Evolutionary conservation across 2,888 invertebrate genomes (phyloP).

Genomic region (Tiliacea citrago): DNA sequence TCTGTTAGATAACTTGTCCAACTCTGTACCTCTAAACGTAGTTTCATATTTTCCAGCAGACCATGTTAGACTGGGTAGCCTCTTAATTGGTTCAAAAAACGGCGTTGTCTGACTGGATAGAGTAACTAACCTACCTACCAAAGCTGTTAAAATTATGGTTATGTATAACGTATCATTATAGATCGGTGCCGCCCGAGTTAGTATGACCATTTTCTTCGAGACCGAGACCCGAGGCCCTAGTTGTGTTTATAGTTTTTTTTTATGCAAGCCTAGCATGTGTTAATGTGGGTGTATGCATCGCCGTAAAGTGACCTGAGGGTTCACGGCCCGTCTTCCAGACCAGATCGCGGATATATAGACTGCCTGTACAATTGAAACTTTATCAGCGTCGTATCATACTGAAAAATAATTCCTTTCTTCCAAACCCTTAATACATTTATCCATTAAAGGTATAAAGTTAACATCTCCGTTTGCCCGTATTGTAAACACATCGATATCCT

Average conservation of each 20-base stretch:
- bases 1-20: not conserved
- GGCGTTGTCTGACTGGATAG: not conserved
- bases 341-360: not conserved
- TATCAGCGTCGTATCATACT: not conserved
- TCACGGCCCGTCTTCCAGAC: not conserved
- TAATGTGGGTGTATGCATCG: too few relatives aligned
- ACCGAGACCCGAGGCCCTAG: not conserved
- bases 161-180: constrained; percentile 10
- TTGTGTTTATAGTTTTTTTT: not conserved
- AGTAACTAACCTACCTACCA: not conserved
- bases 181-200: not conserved
- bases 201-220: not conserved
- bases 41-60: not conserved
- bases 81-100: not conserved
- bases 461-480: constrained; percentile 8
- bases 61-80: not conserved
- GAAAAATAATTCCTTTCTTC: not conserved
- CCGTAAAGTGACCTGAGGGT: not conserved
- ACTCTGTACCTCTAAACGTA: not conserved
- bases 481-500: constrained; percentile 28
- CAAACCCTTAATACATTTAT: too few relatives aligned
- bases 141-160: not conserved
- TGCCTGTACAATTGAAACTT: too few relatives aligned
- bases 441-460: not conserved
- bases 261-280: not conserved